These are phyloP conservation scores for Drosophila azteca DNA, from an alignment of 1,140 invertebrate genomes.

Conservation along the genomic window DNA sequence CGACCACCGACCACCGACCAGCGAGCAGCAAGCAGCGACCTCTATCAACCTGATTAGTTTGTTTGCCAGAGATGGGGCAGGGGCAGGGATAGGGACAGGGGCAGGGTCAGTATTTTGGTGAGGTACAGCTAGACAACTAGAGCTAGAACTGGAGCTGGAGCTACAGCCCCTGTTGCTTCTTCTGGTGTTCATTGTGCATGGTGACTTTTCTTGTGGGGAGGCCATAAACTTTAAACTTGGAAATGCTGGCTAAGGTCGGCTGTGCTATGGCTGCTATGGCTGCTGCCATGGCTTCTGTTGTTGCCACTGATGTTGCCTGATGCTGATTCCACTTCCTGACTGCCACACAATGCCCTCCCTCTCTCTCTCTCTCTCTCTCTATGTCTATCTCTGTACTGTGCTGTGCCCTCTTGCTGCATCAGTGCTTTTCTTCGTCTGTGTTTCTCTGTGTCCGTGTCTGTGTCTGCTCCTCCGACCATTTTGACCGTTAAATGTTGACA, in stretches of 20 bases:
- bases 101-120: neutral
- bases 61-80: slow-evolving; percentile 10
- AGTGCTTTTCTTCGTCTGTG: neutral
- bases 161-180: slow-evolving; percentile 53
- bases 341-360: slow-evolving; percentile 52
- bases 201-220: slow-evolving; percentile 59
- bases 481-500: slow-evolving; percentile 81
- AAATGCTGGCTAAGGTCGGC: slow-evolving; percentile 44
- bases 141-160: no score
- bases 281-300: neutral
- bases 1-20: neutral
- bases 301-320: slow-evolving; percentile 9
- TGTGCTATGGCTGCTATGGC: slow-evolving; percentile 5
- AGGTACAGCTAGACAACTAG: no score
- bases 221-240: slow-evolving; percentile 76
- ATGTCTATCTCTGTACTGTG: neutral
- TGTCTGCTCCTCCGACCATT: slow-evolving; percentile 57
- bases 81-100: no score
- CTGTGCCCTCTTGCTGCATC: neutral
- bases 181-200: slow-evolving; percentile 51
- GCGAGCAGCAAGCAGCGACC: no score
- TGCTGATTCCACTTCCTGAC: slow-evolving; percentile 62
- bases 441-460: neutral
- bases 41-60: slow-evolving; percentile 66
- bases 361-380: neutral